Evolutionary conservation across 2,888 invertebrate genomes (phyloP).

Genomic region (Salticus scenicus): DNA sequence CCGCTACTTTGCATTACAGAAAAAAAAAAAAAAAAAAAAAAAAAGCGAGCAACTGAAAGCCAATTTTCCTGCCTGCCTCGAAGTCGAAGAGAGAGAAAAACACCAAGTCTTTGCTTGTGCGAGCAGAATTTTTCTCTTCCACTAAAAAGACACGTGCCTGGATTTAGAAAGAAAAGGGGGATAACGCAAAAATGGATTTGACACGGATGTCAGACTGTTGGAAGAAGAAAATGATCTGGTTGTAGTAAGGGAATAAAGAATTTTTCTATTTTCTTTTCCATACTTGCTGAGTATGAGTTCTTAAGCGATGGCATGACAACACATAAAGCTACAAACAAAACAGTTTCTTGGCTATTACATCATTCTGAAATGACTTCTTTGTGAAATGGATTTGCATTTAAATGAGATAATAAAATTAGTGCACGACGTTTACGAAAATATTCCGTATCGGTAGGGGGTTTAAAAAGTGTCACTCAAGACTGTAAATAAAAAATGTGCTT

Average conservation of each 20-base stretch:
- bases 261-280: not conserved
- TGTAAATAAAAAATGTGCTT: too few species aligned
- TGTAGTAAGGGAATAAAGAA: slow-evolving; percentile 3
- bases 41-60: slow-evolving; percentile 26
- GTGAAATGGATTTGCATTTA: too few species aligned
- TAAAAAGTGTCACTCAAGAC: too few species aligned
- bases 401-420: too few species aligned
- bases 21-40: slow-evolving; percentile 13
- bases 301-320: not conserved
- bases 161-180: slow-evolving; percentile 10
- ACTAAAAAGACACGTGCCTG: slow-evolving; percentile 26
- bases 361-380: too few species aligned
- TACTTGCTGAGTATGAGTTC: not conserved
- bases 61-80: slow-evolving; percentile 30
- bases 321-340: too few species aligned
- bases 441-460: too few species aligned
- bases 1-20: slow-evolving; percentile 54
- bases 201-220: slow-evolving; percentile 31
- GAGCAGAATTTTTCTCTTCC: not conserved
- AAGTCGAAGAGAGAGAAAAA: slow-evolving; percentile 23
- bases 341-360: too few species aligned
- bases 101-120: slow-evolving; percentile 21
- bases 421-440: too few species aligned
- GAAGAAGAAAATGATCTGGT: slow-evolving; percentile 19
- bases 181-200: slow-evolving; percentile 42